Base-by-base conservation (phyloP, 2,888 invertebrate genomes). In the Meta bourneti region DNA sequence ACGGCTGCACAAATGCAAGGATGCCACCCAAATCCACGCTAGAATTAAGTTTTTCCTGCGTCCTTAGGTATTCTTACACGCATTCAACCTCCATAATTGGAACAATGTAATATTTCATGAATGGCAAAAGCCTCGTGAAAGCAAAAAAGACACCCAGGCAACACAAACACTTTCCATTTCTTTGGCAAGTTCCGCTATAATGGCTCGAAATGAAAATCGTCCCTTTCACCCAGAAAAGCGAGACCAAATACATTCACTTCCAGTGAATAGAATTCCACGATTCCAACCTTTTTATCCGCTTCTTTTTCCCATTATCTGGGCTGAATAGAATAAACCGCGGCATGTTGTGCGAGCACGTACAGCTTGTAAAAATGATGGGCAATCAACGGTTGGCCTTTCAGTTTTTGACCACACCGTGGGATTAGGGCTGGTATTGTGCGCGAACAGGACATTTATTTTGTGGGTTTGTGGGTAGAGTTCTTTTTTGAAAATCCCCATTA, bases 161-260 rank as follows among this genome's bases (percentile, higher is more conserved):
- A 34, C 34, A 34, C 51, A 89, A 77, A 80, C 52, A 71, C 88
- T 90, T 90, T 90, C 89, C 77, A 79, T 90, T 90, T 90, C 89
- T 84, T 72, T 79, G 54, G 49, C 75, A 48, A 11, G 82, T 82
- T 89, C 84, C 83, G 78, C 83, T 84, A 74, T 87, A 72, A 87
- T 87, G 79, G 71, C 54, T 70, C 70, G 52, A 82, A 89, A 89
- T 82, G 89, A 81, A 82, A 89, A 89, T 74, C 89, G 81, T 71
- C 84, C 52, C 79, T 91, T 91, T 91, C 87, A 88, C 34, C 49
- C 70, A 51, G 9, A 80, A 77, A 78, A 88, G 91, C 82, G 87
- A 87, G 77, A 91, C 87, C 91, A 87, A 91, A 91, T 72, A 88
- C 91, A 91, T 87, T 87, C 91, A 87, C 19, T 78, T 51, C 51